Base-by-base conservation (phyloP, 2,888 invertebrate species). In the Augochlorella aurata region DNA sequence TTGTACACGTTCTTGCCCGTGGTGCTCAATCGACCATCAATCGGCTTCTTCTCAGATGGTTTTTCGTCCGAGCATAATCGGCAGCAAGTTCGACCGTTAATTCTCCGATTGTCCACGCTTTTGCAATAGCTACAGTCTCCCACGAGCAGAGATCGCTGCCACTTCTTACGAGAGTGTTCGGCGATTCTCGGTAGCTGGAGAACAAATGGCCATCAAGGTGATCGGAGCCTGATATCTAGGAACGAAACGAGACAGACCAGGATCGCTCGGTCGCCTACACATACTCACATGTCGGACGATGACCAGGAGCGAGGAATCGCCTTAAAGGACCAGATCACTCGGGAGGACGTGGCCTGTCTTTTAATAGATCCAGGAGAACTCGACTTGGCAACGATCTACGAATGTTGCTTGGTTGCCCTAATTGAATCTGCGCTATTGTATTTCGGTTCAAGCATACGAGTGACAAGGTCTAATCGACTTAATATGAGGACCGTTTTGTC, bases 41-140 rank as follows among this genome's bases (percentile, higher is more conserved):
- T 80, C 82, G 72, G 61, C 78, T 70, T 73, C 70, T 73, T 74
- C 58, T 38, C 47, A 52, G 49, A 61, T 47, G 50, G 1, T 52
- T 68, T 61, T 69, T 61, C 38, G 24, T 47, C 45, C 52, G 61
- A 68, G 74, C 67, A 67, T 44, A 72, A 68, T 70, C 54, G 69
- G 71, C 58, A 73, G 74, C 83, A 38, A 44, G 18, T 65, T 38
- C 29, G n/a, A 65, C 44, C 38, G 18, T n/a, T n/a, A 76, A 78
- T 87, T 84, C 75, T 54, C 71, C 68, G 85, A 87, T 87, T 88
- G 83, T 88, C 83, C 81, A 84, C 79, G 85, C 70, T 82, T 83
- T 87, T 67, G 65, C 24, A 52, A 38, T 65, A 63, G 24, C 16
- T 24, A 82, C 76, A 44, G 68, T 82, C 84, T 86, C 87, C 86